These are phyloP conservation scores for Syngnathus floridae DNA, from an alignment of 2,113 vertebrate genomes.

Conservation along the genomic window DNA sequence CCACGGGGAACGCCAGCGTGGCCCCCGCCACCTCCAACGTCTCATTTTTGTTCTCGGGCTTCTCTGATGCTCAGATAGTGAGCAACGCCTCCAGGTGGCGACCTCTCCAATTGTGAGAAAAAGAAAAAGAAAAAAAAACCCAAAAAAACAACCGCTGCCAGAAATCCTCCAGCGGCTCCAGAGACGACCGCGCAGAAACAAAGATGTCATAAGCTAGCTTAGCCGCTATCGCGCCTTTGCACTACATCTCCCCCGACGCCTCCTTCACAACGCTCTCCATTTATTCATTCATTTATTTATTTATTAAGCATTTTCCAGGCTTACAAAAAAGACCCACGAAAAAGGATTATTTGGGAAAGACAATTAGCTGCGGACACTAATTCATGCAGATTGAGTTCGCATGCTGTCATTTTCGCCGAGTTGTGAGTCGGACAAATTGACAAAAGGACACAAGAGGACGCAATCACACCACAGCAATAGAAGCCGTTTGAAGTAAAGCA, in stretches of 20 bases:
- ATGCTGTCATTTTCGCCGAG: not conserved
- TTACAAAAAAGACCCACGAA: not conserved
- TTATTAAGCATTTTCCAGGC: not conserved
- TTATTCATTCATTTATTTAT: not conserved
- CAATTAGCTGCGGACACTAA: slow-evolving; percentile 1
- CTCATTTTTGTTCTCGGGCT: not conserved
- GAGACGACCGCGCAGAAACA: not conserved
- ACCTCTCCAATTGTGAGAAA: not conserved
- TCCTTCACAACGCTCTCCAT: not conserved
- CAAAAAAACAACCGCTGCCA: not conserved
- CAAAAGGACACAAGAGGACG: not conserved
- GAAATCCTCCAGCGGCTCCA: not conserved
- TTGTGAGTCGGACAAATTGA: not conserved
- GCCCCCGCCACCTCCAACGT: not conserved
- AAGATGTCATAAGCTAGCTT: slow-evolving; percentile 13
- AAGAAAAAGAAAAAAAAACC: not conserved
- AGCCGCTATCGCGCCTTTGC: slow-evolving; percentile 7
- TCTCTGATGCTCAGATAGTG: not conserved
- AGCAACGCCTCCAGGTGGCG: slow-evolving; percentile 1
- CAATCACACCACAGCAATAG: not conserved
- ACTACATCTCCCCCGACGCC: slow-evolving; percentile 6
- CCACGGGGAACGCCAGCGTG: not conserved
- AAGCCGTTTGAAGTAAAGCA: not conserved
- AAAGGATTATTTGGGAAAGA: slow-evolving; percentile 7
- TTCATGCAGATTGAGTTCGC: slow-evolving; percentile 4